These are phyloP conservation scores for human (Homo sapiens) DNA, from an alignment of 2,113 vertebrate species.

Conservation along the genomic window DNA sequence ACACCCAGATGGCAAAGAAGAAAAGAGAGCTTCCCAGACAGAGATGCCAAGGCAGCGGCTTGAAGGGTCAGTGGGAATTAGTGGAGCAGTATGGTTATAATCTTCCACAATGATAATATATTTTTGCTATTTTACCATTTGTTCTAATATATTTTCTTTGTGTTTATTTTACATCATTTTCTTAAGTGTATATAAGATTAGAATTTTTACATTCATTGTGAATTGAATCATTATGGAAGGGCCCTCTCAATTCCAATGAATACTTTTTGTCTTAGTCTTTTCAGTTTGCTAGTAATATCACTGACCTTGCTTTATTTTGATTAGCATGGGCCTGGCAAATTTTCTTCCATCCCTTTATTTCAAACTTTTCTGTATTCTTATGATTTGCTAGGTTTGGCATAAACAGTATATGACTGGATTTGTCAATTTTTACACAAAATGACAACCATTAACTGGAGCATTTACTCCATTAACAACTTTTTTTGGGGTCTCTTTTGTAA, in stretches of 20 bases:
- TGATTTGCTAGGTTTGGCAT: not conserved
- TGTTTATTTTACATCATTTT: not conserved
- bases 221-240: not conserved
- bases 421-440: constrained; percentile 24
- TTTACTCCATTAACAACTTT: not conserved
- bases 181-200: not conserved
- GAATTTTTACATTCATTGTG: not conserved
- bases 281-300: not conserved
- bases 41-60: not conserved
- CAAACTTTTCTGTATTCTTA: not conserved
- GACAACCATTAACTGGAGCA: not conserved
- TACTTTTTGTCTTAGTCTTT: not conserved
- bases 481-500: no score
- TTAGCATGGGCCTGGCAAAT: not conserved
- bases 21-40: not conserved
- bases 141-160: not conserved
- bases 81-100: not conserved
- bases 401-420: not conserved
- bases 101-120: not conserved
- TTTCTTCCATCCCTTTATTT: constrained; percentile 20
- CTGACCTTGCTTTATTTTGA: not conserved
- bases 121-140: not conserved
- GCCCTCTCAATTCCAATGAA: not conserved
- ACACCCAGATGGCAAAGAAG: not conserved
- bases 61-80: not conserved